phyloP scores from a whole-genome alignment of 2,888 invertebrate genomes.

The Eutolmus rufibarbis region DNA sequence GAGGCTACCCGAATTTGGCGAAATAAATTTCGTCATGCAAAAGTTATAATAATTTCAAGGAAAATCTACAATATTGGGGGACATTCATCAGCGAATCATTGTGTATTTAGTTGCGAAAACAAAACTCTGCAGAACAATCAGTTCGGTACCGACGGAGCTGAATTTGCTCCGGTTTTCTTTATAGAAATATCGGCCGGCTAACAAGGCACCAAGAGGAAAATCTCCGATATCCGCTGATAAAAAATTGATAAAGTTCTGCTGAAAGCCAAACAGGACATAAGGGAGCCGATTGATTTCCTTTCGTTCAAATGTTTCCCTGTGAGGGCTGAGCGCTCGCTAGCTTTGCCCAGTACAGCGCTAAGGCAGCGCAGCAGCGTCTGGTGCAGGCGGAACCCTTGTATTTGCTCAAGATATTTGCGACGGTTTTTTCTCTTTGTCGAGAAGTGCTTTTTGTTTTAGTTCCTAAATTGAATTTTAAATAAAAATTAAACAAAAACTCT shows the following conservation, averaged over 20 bases:
- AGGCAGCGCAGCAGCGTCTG: neutral
- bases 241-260: constrained; percentile 42
- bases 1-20: neutral
- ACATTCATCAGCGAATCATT: neutral
- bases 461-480: constrained; percentile 61
- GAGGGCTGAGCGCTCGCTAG: neutral
- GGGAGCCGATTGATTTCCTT: constrained; percentile 41
- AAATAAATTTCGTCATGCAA: neutral
- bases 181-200: neutral
- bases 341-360: neutral
- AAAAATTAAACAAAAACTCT: constrained; percentile 55
- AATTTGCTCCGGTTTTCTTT: neutral
- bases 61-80: neutral
- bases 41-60: neutral
- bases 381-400: neutral
- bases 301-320: neutral
- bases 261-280: constrained; percentile 35
- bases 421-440: constrained; percentile 42
- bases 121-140: neutral
- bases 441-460: constrained; percentile 59
- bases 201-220: constrained; percentile 25
- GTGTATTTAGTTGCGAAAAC: neutral
- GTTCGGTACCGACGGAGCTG: neutral
- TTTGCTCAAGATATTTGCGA: constrained; percentile 39
- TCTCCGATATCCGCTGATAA: constrained; percentile 45